These are phyloP conservation scores for Erannis defoliaria DNA, from an alignment of 2,888 invertebrate species.

Conservation along the genomic window DNA sequence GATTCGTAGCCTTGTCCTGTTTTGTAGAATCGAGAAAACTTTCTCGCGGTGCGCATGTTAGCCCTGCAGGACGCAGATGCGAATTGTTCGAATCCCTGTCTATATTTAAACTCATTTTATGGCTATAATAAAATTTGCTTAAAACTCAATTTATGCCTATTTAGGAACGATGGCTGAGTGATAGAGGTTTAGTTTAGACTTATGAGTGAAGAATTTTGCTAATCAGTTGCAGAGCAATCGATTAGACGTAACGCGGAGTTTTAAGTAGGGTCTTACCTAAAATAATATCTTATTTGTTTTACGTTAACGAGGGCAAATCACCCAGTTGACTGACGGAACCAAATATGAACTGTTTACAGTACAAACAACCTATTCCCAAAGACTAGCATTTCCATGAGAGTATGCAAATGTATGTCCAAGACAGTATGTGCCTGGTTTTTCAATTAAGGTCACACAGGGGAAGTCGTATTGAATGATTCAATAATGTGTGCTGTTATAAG, in stretches of 20 bases:
- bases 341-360: conserved; percentile 1
- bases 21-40: no score
- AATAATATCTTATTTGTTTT: not conserved
- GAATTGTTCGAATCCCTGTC: not conserved
- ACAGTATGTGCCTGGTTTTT: conserved; percentile 32
- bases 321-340: conserved; percentile 1
- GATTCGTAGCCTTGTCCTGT: no score
- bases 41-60: no score
- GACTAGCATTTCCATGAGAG: conserved; percentile 11
- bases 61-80: not conserved
- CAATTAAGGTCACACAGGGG: conserved; percentile 32
- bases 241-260: no score
- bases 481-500: conserved; percentile 2
- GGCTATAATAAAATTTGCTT: no score
- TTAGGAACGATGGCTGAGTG: no score
- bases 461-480: conserved; percentile 24
- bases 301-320: not conserved
- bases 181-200: no score
- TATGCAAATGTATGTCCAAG: conserved; percentile 34
- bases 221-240: no score
- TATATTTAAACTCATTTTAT: no score
- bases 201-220: no score
- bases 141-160: no score
- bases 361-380: conserved; percentile 14
- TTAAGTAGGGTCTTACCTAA: no score